phyloP scores from a whole-genome alignment of 1,140 invertebrate genomes.

The Daktulosphaira vitifoliae region DNA sequence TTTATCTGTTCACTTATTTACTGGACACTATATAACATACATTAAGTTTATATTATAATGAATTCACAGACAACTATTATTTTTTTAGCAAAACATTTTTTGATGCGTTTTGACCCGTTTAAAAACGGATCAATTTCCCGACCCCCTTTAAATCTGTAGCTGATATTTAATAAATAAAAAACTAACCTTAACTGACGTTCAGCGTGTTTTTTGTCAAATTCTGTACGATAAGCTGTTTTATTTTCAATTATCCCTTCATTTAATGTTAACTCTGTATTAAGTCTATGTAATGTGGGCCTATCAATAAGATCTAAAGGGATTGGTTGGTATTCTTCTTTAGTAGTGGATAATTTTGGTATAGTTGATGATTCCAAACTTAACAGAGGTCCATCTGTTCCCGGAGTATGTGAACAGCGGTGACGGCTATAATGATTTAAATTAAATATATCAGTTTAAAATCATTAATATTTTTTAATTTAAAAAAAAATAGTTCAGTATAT shows the following conservation, averaged over 20 bases:
- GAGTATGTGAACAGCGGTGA: conserved; percentile 47
- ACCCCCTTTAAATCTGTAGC: no score
- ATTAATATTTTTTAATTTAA: no score
- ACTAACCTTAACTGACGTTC: conserved; percentile 39
- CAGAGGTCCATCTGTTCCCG: conserved; percentile 42
- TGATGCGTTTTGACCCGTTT: no score
- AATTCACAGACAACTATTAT: no score
- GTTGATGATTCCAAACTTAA: conserved; percentile 34
- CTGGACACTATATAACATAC: no score
- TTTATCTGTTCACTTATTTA: no score
- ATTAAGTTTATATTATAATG: no score
- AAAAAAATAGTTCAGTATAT: no score
- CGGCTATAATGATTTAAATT: conserved; percentile 43
- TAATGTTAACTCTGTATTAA: conserved; percentile 40
- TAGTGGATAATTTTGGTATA: conserved; percentile 36
- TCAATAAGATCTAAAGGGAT: conserved; percentile 39
- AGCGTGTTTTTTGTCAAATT: conserved; percentile 57
- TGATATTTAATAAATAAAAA: no score
- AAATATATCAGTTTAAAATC: no score
- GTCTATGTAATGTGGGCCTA: conserved; percentile 39
- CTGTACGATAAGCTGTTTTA: conserved; percentile 54
- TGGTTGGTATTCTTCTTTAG: conserved; percentile 39
- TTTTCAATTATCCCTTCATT: conserved; percentile 46
- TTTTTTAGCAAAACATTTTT: no score
- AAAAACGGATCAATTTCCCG: no score